phyloP scores from a whole-genome alignment of 2,797 vertebrate species.

The Peromyscus melanophrys region DNA sequence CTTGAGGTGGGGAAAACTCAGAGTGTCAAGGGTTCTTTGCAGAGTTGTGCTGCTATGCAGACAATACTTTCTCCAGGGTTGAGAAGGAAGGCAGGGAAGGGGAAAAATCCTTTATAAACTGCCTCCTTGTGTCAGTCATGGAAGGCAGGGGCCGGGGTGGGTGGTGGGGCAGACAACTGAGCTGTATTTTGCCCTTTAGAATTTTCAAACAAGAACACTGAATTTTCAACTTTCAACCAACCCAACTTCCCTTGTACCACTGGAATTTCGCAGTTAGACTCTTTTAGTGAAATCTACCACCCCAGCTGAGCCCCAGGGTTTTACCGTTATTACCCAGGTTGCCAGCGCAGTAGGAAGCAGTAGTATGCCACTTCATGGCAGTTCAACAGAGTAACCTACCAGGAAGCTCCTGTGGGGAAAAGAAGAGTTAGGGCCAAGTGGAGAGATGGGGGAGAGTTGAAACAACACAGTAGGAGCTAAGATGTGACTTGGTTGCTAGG shows the following conservation, averaged over 20 bases:
- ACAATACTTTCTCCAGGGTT: not conserved
- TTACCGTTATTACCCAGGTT: not conserved
- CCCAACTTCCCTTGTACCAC: not conserved
- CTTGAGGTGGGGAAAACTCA: not conserved
- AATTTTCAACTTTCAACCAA: not conserved
- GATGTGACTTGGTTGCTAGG: not conserved
- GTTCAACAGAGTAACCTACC: not conserved
- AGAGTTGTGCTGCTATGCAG: not conserved
- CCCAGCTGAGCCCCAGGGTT: not conserved
- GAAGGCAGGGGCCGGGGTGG: not conserved
- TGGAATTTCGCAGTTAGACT: not conserved
- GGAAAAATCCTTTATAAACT: not conserved
- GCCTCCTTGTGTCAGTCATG: not conserved
- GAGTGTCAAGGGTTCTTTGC: not conserved
- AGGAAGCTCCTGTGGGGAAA: fast-evolving
- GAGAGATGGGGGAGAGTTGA: not conserved
- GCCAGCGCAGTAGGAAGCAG: not conserved
- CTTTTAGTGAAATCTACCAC: not conserved
- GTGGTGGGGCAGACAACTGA: not conserved
- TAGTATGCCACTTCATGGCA: not conserved
- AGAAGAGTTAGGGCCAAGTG: not conserved
- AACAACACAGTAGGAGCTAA: not conserved
- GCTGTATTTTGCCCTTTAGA: not conserved
- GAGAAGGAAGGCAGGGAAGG: not conserved
- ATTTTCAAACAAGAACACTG: not conserved